Percentiles rank a stretch among this genome's conserved stretches.
Conservation (phyloP, 2,797 vertebrate species). For the Chloroceryle amazona region DNA sequence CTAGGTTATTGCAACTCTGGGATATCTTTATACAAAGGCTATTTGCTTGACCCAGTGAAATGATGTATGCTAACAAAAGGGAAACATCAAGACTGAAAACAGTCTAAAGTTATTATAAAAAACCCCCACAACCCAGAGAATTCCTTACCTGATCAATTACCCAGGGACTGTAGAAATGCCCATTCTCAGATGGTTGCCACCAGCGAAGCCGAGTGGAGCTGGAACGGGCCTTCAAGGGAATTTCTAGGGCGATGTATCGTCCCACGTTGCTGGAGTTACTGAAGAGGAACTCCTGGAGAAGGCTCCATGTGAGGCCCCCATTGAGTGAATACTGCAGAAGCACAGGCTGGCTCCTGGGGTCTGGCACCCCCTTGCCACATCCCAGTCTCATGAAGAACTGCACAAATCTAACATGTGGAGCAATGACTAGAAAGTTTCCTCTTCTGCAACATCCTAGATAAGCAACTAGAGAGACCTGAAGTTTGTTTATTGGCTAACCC, state of each 20-base stretch:
- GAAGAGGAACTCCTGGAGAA: constrained; percentile 98
- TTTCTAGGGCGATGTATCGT: constrained; percentile 93
- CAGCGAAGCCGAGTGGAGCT: constrained; percentile 91
- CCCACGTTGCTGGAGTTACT: constrained; percentile 97
- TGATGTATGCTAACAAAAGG: neutral
- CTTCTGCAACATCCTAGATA: neutral
- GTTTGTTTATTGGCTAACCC: neutral
- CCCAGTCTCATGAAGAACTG: constrained; percentile 98
- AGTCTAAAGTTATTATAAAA: neutral
- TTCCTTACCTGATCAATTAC: constrained; percentile 95
- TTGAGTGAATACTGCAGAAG: constrained; percentile 95
- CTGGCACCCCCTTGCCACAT: constrained; percentile 94
- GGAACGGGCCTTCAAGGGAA: constrained; percentile 92
- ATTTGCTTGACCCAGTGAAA: neutral
- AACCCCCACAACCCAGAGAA: neutral
- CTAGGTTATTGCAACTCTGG: neutral
- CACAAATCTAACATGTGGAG: constrained; percentile 88
- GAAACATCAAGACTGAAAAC: neutral
- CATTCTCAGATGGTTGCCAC: constrained; percentile 97
- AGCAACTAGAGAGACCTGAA: neutral
- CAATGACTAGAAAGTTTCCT: constrained; percentile 17
- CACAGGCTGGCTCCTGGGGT: constrained; percentile 95
- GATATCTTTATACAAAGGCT: neutral
- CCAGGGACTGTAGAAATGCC: constrained; percentile 99
- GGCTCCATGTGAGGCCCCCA: constrained; percentile 92